These are phyloP conservation scores for Onychomys arenicola DNA, from an alignment of 2,797 vertebrate genomes.

Conservation along the genomic window DNA sequence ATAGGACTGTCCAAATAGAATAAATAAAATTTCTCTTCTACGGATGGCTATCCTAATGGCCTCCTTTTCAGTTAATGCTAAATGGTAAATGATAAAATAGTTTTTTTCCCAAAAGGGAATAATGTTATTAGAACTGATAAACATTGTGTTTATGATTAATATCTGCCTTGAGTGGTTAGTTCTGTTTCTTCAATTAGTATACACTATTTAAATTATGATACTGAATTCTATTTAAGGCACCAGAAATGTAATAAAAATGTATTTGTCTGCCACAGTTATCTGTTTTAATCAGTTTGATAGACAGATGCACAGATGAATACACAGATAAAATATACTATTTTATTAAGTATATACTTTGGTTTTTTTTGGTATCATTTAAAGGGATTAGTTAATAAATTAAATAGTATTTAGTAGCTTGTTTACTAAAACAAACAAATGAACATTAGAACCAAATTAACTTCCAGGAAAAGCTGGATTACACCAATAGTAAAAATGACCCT, in stretches of 20 bases:
- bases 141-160: not conserved
- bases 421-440: not conserved
- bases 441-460: not conserved
- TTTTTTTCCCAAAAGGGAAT: not conserved
- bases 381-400: not conserved
- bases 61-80: not conserved
- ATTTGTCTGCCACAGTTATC: not conserved
- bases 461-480: not conserved
- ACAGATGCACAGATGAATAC: not conserved
- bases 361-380: not conserved
- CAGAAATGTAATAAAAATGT: not conserved
- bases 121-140: not conserved
- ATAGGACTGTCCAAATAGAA: not conserved
- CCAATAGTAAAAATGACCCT: not conserved
- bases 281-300: not conserved
- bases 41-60: not conserved
- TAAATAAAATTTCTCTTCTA: not conserved
- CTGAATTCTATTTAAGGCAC: not conserved
- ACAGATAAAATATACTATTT: not conserved
- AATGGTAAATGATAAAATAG: conserved; percentile 11
- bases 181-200: not conserved
- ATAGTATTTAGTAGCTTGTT: not conserved
- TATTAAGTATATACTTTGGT: not conserved
- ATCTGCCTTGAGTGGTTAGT: not conserved
- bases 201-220: not conserved